A percentile compares a stretch with the other conserved stretches of the same genome.
phyloP scores from a whole-genome alignment of 1,140 invertebrate species.

The Adelges cooleyi region DNA sequence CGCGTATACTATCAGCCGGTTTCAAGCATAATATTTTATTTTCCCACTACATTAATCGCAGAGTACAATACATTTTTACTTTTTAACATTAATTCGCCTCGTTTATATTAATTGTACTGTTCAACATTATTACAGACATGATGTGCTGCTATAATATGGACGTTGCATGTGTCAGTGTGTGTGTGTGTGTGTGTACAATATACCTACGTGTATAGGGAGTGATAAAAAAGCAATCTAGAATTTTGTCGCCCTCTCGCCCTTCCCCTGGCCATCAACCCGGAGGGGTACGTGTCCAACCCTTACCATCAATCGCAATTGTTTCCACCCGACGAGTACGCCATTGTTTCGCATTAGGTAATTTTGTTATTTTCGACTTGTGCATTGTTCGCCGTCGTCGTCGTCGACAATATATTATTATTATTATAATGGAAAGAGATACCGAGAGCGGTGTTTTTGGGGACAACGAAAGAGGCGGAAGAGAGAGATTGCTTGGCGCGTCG shows the following conservation, averaged over 20 bases:
- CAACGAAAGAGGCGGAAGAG: neutral
- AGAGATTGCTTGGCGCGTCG: neutral
- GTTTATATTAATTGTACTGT: too few relatives aligned
- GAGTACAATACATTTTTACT: too few relatives aligned
- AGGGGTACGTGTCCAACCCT: neutral
- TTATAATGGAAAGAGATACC: neutral
- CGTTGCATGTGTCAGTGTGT: too few relatives aligned
- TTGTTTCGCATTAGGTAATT: conserved; percentile 25
- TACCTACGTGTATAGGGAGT: conserved; percentile 19
- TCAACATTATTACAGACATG: too few relatives aligned
- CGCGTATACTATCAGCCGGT: too few relatives aligned
- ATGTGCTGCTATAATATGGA: neutral
- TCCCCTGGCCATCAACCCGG: neutral
- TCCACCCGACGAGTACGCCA: neutral
- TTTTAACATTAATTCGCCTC: too few relatives aligned
- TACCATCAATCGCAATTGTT: neutral
- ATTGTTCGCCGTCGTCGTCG: neutral
- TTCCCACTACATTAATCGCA: too few relatives aligned
- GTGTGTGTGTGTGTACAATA: too few relatives aligned
- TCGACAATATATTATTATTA: too few relatives aligned
- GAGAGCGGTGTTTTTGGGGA: too few relatives aligned
- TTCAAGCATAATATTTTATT: too few relatives aligned
- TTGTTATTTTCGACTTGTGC: conserved; percentile 22
- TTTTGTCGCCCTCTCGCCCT: neutral
- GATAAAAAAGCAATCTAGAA: conserved; percentile 28